These are phyloP conservation scores for Orussus abietinus DNA, from an alignment of 1,140 invertebrate genomes.

Conservation along the genomic window DNA sequence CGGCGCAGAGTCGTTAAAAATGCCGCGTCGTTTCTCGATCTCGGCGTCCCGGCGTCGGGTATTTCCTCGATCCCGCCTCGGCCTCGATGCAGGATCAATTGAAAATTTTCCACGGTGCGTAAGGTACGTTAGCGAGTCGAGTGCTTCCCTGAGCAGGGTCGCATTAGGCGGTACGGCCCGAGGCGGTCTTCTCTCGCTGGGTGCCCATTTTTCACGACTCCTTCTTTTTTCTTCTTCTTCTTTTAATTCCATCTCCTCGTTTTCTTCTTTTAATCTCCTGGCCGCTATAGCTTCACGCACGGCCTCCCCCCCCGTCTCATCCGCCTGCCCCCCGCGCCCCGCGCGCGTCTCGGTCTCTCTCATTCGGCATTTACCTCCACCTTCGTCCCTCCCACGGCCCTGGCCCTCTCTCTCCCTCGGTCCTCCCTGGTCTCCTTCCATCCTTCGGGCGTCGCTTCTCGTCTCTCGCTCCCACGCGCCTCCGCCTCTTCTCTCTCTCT, in stretches of 20 bases:
- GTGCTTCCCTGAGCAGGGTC: conserved; percentile 41
- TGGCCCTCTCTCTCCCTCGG: conserved; percentile 4
- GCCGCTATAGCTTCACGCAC: background rate
- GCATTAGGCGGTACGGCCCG: conserved; percentile 39
- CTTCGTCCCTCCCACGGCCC: too few relatives aligned
- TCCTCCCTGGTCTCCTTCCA: conserved; percentile 28
- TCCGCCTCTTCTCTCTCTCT: conserved; percentile 29
- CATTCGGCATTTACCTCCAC: too few relatives aligned
- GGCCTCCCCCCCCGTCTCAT: conserved; percentile 4
- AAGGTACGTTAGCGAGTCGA: conserved; percentile 16
- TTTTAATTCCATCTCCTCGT: background rate
- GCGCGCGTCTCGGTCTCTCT: conserved; percentile 9
- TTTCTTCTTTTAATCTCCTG: background rate
- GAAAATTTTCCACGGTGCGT: conserved; percentile 36
- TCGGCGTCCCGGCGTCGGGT: too few relatives aligned
- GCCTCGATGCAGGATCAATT: conserved; percentile 18
- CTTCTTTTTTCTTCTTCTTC: conserved; percentile 14
- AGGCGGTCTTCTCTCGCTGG: conserved; percentile 47
- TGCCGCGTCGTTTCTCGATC: too few relatives aligned
- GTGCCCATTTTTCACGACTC: conserved; percentile 50
- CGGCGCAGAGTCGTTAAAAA: too few relatives aligned
- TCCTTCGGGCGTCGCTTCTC: too few relatives aligned
- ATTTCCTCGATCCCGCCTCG: background rate
- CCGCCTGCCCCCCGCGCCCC: background rate
- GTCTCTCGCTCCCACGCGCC: conserved; percentile 43